These are phyloP conservation scores for Sebastes nivosus DNA, from an alignment of 2,797 vertebrate species.

Conservation along the genomic window DNA sequence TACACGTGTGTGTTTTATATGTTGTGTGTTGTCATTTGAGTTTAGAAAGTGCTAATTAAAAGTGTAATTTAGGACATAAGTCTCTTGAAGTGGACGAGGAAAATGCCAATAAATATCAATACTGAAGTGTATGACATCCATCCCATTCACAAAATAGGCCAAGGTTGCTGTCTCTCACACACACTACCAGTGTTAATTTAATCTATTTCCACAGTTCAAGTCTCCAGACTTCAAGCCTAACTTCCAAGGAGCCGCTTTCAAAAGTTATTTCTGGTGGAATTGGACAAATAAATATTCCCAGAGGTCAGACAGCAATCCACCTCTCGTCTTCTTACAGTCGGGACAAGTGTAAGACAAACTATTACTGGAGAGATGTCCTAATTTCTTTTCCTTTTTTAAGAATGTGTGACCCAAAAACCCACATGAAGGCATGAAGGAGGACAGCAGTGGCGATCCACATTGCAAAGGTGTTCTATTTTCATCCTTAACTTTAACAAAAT, in stretches of 20 bases:
- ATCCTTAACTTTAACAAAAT: not conserved
- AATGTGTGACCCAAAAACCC: slow-evolving; percentile 49
- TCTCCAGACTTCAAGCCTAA: slow-evolving; percentile 4
- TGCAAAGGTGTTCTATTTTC: slow-evolving; percentile 29
- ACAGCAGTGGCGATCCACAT: slow-evolving; percentile 8
- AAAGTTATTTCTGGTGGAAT: slow-evolving; percentile 23
- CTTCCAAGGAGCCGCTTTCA: not conserved
- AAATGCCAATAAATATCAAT: not conserved
- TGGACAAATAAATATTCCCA: slow-evolving; percentile 21
- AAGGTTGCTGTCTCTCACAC: not conserved
- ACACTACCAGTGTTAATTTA: not conserved
- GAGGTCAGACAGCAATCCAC: not conserved
- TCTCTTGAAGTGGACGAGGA: not conserved
- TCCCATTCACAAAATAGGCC: not conserved
- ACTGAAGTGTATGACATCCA: not conserved
- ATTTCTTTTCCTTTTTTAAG: slow-evolving; percentile 47
- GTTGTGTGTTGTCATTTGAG: slow-evolving; percentile 13
- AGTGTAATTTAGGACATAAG: not conserved
- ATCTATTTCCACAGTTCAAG: slow-evolving; percentile 13
- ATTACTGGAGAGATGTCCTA: slow-evolving; percentile 39
- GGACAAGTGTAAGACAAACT: slow-evolving; percentile 8
- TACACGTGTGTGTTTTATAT: slow-evolving; percentile 24
- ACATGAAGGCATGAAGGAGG: slow-evolving; percentile 16
- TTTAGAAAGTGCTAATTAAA: not conserved
- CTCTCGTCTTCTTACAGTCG: not conserved